phyloP scores from a whole-genome alignment of 37 sponge, comb jelly and placozoan genomes.

The Chondrilla cf. caribensis region DNA sequence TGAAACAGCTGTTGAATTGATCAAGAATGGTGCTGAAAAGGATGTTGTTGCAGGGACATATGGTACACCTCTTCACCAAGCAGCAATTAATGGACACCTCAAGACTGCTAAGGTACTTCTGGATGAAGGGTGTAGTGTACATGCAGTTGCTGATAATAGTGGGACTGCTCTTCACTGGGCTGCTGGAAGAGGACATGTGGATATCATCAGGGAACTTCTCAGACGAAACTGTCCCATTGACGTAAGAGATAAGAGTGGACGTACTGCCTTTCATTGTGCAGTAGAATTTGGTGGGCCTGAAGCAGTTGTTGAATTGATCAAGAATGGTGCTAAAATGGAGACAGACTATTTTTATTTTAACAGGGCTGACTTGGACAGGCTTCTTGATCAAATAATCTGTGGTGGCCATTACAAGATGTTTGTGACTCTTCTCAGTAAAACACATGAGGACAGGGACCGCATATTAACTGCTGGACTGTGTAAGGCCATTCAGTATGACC shows the following conservation, averaged over 20 bases:
- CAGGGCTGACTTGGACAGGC: too few relatives aligned
- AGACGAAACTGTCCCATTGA: not conserved
- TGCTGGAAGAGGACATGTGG: not conserved
- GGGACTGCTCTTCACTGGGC: not conserved
- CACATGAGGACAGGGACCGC: too few relatives aligned
- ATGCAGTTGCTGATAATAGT: not conserved
- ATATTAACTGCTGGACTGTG: too few relatives aligned
- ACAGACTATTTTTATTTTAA: not conserved
- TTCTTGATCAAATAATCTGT: not conserved
- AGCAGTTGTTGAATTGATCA: not conserved
- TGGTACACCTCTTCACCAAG: slow-evolving; percentile 7
- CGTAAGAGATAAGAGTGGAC: not conserved
- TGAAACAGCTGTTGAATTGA: not conserved
- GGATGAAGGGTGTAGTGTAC: not conserved
- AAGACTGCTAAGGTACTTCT: not conserved
- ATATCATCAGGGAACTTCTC: not conserved
- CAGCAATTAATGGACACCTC: not conserved
- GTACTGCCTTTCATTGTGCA: not conserved
- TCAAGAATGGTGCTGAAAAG: not conserved
- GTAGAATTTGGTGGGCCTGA: not conserved
- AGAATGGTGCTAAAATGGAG: not conserved
- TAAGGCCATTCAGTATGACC: too few relatives aligned
- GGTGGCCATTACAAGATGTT: not conserved
- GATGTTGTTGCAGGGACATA: not conserved
- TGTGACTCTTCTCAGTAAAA: not conserved